A percentile compares a stretch with the other conserved stretches of the same genome.
These are phyloP conservation scores for Crenuchus spilurus DNA, from an alignment of 2,797 vertebrate genomes.

Conservation along the genomic window DNA sequence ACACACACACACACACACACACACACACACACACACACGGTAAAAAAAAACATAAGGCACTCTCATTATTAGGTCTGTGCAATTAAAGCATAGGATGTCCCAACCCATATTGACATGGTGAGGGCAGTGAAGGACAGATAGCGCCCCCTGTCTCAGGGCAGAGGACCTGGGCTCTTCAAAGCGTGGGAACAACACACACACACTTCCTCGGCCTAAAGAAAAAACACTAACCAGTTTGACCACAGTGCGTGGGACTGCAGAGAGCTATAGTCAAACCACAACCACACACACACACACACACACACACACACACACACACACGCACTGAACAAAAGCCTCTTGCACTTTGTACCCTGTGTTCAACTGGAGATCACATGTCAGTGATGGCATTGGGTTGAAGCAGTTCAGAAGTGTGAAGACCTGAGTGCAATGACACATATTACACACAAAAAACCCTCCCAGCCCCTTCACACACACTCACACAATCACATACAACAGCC, in stretches of 20 bases:
- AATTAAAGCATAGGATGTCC: slow-evolving; percentile 16
- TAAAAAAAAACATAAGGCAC: too few relatives aligned
- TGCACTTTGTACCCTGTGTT: slow-evolving; percentile 28
- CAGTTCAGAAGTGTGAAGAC: slow-evolving; percentile 17
- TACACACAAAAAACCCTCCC: background rate
- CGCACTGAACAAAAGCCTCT: slow-evolving; percentile 2
- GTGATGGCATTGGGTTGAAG: background rate
- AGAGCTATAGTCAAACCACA: slow-evolving; percentile 54
- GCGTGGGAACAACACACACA: slow-evolving; percentile 57
- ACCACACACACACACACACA: slow-evolving; percentile 23
- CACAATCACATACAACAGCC: slow-evolving; percentile 9
- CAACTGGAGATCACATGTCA: slow-evolving; percentile 32
- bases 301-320: slow-evolving; percentile 3
- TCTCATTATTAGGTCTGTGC: slow-evolving; percentile 7
- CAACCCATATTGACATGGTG: background rate
- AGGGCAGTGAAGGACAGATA: background rate
- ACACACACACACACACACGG: too few relatives aligned
- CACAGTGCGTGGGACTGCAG: slow-evolving; percentile 54
- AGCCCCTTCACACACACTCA: background rate
- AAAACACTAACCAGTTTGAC: slow-evolving; percentile 54
- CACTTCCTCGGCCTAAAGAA: slow-evolving; percentile 46
- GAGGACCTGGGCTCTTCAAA: slow-evolving; percentile 17
- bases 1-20: too few relatives aligned
- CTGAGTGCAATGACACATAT: background rate
- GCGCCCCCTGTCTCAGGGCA: slow-evolving; percentile 49